Base-by-base conservation (phyloP, 2,797 vertebrate genomes). In the Discoglossus pictus region DNA sequence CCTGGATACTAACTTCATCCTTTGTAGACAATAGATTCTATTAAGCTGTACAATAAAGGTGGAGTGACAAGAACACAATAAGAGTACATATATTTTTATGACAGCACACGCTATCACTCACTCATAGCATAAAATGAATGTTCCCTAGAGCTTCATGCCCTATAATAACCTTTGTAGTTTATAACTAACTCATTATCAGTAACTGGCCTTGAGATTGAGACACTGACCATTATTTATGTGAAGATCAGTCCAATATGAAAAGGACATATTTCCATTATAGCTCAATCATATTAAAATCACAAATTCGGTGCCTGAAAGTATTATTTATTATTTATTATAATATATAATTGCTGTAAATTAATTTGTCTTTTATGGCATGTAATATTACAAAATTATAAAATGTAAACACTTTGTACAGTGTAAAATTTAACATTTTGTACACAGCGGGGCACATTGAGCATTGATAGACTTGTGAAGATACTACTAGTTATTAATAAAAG, bases 21-120 rank as follows among this genome's bases (percentile, higher is more conserved):
- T 62, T 51, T 48, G 46, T 62, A 51, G 60, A 62, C 60, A 62
- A 62, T 50, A 50, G 60, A 62, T 62, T 51, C 60, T 62, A 50
- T 62, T 62, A 62, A 51, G 60, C 60, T 40, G 46, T 62, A 25
- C 27, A 7, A 62, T 62, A 62, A 62, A 50, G 60, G 46, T 51
- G 46, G 47, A 62, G 46, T 62, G 60, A 62, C 60, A 62, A 51
- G 60, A 62, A 62, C 60, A 62, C 60, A 62, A 62, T 62, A 62
- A 50, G 60, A 62, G 44, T 62, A 51, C 35, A 62, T 62, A 62
- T 62, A 62, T 51, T 62, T 62, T 62, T 62, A 50, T 62, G 60
- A 62, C 60, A 62, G 44, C 60, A 40, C 46, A 50, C 7, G 12
- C 20, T 50, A 61, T 62, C 34, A 51, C 46, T 62, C 36, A 59